Evolutionary conservation across 2,888 invertebrate species (phyloP).

Genomic region (Tolmerus cingulatus): DNA sequence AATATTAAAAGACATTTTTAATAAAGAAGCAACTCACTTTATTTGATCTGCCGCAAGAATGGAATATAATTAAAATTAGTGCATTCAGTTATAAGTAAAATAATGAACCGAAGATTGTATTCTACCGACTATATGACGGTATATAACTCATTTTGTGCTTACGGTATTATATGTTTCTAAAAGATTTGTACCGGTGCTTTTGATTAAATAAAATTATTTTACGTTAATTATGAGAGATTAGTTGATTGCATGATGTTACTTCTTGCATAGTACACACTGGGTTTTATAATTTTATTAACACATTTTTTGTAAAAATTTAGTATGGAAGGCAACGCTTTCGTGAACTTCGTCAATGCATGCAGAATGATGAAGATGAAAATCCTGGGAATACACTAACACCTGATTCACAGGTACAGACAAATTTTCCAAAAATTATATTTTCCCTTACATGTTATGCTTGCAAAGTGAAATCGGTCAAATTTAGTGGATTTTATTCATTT

Average conservation of each 20-base stretch:
- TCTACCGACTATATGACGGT: background rate
- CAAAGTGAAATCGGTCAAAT: background rate
- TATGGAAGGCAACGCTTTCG: slow-evolving; percentile 78
- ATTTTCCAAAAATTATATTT: background rate
- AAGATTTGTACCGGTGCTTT: background rate
- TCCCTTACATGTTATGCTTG: background rate
- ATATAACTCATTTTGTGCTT: background rate
- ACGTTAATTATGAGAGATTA: background rate
- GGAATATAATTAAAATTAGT: too few species aligned
- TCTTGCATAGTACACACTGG: background rate
- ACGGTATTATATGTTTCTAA: background rate
- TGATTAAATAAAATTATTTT: background rate
- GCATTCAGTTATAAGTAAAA: too few species aligned
- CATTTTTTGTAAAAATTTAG: slow-evolving; percentile 52
- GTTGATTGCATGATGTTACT: background rate
- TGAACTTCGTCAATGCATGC: slow-evolving; percentile 84
- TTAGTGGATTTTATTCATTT: background rate
- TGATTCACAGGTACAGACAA: slow-evolving; percentile 72
- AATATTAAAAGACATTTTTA: too few species aligned
- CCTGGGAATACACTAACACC: slow-evolving; percentile 74
- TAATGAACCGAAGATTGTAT: too few species aligned
- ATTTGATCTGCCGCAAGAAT: too few species aligned
- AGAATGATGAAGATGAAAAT: slow-evolving; percentile 84
- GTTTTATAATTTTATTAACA: background rate
- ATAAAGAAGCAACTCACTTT: too few species aligned